A percentile compares a stretch with the other conserved stretches of the same genome.
phyloP scores from a whole-genome alignment of 1,140 invertebrate species.

The Cheumatopsyche charites region DNA sequence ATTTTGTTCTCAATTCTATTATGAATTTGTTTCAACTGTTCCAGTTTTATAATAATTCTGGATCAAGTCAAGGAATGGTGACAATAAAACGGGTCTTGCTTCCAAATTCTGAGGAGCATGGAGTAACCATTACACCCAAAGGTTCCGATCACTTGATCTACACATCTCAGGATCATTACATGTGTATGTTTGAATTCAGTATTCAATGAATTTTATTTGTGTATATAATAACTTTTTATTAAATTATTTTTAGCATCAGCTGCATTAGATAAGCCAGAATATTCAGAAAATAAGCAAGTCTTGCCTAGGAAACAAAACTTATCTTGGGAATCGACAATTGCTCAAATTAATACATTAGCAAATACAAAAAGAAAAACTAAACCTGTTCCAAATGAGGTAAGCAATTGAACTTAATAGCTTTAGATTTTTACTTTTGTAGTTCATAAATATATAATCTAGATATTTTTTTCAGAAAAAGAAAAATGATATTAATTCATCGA shows the following conservation, averaged over 20 bases:
- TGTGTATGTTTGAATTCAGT: constrained; percentile 7
- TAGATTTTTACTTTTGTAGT: not conserved
- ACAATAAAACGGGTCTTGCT: constrained; percentile 43
- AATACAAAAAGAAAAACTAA: constrained; percentile 51
- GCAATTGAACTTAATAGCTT: not conserved
- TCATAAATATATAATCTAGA: not conserved
- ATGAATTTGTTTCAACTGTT: not conserved
- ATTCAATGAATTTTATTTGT: not conserved
- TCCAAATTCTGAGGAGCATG: constrained; percentile 36
- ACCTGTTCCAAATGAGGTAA: constrained; percentile 48
- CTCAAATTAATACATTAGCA: constrained; percentile 58
- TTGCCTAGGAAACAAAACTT: constrained; percentile 52
- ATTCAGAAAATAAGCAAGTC: constrained; percentile 32
- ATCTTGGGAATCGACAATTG: constrained; percentile 59
- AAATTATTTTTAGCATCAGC: constrained; percentile 1
- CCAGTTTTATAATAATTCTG: constrained; percentile 1
- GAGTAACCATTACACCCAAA: constrained; percentile 44
- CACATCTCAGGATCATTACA: constrained; percentile 22
- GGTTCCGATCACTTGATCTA: constrained; percentile 40
- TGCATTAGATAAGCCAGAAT: not conserved
- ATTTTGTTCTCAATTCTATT: not conserved
- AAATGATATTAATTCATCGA: not conserved
- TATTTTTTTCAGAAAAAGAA: constrained; percentile 10
- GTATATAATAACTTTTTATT: constrained; percentile 6
- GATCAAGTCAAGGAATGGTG: constrained; percentile 39